Evolutionary conservation across 2,888 invertebrate genomes (phyloP).

Genomic region (Acleris holmiana): DNA sequence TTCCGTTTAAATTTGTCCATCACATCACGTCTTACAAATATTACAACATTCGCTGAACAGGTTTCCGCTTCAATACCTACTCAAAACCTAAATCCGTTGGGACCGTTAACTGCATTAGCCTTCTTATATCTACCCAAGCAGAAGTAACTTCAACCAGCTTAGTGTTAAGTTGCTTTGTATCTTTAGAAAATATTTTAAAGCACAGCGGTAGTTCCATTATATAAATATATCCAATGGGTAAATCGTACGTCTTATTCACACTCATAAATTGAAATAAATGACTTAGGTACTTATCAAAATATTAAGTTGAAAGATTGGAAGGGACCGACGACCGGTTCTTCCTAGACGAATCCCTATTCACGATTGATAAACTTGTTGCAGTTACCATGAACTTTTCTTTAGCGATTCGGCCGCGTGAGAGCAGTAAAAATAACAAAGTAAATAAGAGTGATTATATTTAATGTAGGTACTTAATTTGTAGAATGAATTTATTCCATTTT

Average conservation of each 20-base stretch:
- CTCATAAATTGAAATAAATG: conserved; percentile 3
- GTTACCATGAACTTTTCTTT: no score
- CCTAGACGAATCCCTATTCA: neutral
- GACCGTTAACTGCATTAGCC: conserved; percentile 33
- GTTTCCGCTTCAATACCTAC: conserved; percentile 29
- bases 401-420: no score
- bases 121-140: conserved; percentile 6
- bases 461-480: no score
- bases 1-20: neutral
- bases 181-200: neutral
- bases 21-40: conserved; percentile 13
- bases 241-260: neutral
- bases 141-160: conserved; percentile 11
- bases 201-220: conserved; percentile 1
- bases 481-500: no score
- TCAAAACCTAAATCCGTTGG: conserved; percentile 34
- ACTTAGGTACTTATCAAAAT: neutral
- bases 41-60: conserved; percentile 19
- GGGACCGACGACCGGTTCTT: conserved; percentile 1
- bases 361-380: neutral
- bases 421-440: no score
- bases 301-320: neutral
- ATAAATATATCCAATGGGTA: neutral
- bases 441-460: no score
- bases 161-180: neutral